phyloP scores from a whole-genome alignment of 2,797 vertebrate species.

The Gymnopithys bicolor region DNA sequence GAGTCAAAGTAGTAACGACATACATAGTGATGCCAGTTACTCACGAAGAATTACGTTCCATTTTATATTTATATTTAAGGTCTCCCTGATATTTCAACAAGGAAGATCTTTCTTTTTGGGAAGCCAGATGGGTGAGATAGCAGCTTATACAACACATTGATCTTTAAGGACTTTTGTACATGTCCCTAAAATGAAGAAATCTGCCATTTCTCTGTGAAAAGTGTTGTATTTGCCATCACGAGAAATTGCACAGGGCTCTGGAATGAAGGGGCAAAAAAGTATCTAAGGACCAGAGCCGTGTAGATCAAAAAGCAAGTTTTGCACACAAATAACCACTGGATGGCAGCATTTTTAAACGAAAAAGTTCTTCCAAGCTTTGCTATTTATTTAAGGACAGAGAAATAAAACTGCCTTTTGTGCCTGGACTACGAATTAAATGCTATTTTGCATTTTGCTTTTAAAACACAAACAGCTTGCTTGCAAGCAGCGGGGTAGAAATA shows the following conservation, averaged over 20 bases:
- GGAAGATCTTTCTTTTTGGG: not conserved
- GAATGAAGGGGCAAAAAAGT: fast-evolving
- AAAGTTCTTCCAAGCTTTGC: not conserved
- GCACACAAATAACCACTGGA: constrained; percentile 66
- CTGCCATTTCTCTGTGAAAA: not conserved
- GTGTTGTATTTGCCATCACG: not conserved
- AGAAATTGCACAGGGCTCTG: not conserved
- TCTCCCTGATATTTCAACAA: not conserved
- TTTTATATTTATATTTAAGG: not conserved
- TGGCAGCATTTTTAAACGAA: constrained; percentile 79
- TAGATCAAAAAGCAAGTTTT: not conserved
- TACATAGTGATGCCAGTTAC: not conserved
- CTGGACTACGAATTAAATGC: constrained; percentile 5
- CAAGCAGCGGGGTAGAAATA: constrained; percentile 32
- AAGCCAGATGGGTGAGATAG: not conserved
- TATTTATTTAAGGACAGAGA: not conserved
- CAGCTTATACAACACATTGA: not conserved
- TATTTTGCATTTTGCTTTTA: constrained; percentile 57
- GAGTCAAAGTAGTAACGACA: not conserved
- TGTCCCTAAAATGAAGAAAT: not conserved
- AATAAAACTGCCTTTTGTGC: constrained; percentile 13
- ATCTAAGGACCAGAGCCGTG: not conserved
- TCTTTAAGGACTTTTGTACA: not conserved
- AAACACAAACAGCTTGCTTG: constrained; percentile 27
- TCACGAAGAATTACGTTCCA: not conserved